Evolutionary conservation across 2,888 invertebrate species (phyloP).

Genomic region (Creontiades dilutus): DNA sequence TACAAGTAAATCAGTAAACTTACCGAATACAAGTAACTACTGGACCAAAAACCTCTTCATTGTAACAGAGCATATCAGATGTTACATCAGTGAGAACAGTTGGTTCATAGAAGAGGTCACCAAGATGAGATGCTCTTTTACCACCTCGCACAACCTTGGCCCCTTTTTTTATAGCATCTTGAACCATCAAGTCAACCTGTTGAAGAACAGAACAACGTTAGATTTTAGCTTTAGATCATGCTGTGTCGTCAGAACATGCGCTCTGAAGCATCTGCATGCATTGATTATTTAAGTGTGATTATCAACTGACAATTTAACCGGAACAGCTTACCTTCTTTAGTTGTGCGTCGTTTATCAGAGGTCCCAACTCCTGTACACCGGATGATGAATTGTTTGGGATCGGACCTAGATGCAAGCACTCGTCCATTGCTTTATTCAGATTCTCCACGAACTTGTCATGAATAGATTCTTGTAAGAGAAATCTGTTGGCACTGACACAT

Average conservation of each 20-base stretch:
- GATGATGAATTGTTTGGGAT: constrained; percentile 82
- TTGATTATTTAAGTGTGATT: too few relatives aligned
- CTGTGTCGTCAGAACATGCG: too few relatives aligned
- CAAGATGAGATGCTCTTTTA: constrained; percentile 83
- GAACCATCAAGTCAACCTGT: constrained; percentile 85
- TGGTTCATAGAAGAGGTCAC: constrained; percentile 91
- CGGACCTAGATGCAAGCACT: constrained; percentile 88
- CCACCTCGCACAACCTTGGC: constrained; percentile 90
- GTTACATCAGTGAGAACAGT: constrained; percentile 91
- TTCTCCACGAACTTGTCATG: constrained; percentile 89
- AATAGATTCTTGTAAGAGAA: constrained; percentile 88
- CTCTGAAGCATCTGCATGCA: too few relatives aligned
- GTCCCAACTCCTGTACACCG: constrained; percentile 85
- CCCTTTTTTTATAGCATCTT: constrained; percentile 92
- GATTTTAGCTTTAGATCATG: too few relatives aligned
- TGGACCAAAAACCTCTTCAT: constrained; percentile 97
- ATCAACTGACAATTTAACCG: too few relatives aligned
- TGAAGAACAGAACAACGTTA: constrained; percentile 19
- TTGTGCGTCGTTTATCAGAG: constrained; percentile 93
- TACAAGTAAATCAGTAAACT: constrained; percentile 65
- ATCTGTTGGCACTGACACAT: constrained; percentile 96
- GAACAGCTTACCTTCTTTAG: constrained; percentile 83
- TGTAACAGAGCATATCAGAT: constrained; percentile 88
- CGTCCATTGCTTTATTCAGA: constrained; percentile 84
- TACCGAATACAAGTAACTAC: constrained; percentile 89